Evolutionary conservation across 2,888 invertebrate genomes (phyloP).

Genomic region (Antheraea yamamai): DNA sequence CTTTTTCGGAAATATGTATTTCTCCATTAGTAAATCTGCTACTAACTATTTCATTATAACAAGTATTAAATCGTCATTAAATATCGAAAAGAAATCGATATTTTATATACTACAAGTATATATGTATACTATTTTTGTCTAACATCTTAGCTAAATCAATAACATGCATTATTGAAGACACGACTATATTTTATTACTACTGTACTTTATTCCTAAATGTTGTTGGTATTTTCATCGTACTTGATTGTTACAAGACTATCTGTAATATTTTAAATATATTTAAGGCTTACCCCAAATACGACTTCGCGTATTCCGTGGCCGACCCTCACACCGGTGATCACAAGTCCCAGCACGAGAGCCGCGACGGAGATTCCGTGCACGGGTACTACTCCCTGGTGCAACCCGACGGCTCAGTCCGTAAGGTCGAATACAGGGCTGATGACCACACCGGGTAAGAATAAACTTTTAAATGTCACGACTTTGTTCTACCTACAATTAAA

Average conservation of each 20-base stretch:
- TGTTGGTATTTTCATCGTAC: too few species aligned
- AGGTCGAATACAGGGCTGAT: conserved; percentile 75
- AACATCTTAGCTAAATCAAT: too few species aligned
- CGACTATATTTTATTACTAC: too few species aligned
- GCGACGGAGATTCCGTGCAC: conserved; percentile 78
- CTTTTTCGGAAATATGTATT: background rate
- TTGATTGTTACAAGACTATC: too few species aligned
- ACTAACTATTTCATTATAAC: background rate
- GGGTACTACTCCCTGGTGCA: conserved; percentile 77
- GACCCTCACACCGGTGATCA: conserved; percentile 82
- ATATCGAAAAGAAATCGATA: too few species aligned
- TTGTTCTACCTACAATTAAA: too few species aligned
- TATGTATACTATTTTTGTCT: too few species aligned
- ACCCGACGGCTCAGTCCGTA: conserved; percentile 77
- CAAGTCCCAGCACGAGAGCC: conserved; percentile 77
- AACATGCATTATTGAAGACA: too few species aligned
- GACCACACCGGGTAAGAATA: conserved; percentile 39
- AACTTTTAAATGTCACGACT: background rate
- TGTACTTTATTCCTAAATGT: too few species aligned
- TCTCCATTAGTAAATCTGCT: background rate
- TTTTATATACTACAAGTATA: too few species aligned
- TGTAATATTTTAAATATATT: conserved; percentile 55
- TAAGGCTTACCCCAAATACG: conserved; percentile 77
- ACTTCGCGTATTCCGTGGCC: conserved; percentile 78
- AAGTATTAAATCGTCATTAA: background rate